Conservation (phyloP, 2,797 vertebrate genomes). For the Gymnothorax reevesii region DNA sequence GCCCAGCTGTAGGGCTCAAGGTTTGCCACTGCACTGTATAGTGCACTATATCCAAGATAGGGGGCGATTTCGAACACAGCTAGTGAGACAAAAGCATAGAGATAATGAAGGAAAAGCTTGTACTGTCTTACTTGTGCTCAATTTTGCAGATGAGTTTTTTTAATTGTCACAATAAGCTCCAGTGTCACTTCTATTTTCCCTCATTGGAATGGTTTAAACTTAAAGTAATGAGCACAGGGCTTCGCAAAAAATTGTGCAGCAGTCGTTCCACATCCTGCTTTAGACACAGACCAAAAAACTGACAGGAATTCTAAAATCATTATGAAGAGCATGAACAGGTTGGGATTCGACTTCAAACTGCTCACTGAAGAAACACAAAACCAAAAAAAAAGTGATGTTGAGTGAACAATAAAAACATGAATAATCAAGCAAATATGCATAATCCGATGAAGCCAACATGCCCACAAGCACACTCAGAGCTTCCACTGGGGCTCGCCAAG, state of each 20-base stretch:
- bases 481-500: too few relatives aligned
- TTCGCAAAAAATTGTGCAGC: background rate
- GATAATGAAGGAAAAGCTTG: slow-evolving; percentile 31
- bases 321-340: slow-evolving; percentile 15
- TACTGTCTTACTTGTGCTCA: slow-evolving; percentile 48
- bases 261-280: background rate
- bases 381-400: background rate
- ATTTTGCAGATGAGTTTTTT: slow-evolving; percentile 46
- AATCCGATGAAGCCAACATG: background rate
- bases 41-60: too few relatives aligned
- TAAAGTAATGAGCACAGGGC: background rate
- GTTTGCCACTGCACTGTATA: too few relatives aligned
- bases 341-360: slow-evolving; percentile 22
- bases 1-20: too few relatives aligned
- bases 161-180: slow-evolving; percentile 44
- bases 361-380: slow-evolving; percentile 11
- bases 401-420: background rate
- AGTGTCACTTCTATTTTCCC: background rate
- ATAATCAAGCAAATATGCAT: background rate
- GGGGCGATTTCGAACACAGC: too few relatives aligned
- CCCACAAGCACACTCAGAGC: background rate
- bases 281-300: background rate
- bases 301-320: slow-evolving; percentile 17
- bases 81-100: slow-evolving; percentile 17
- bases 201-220: background rate